phyloP scores from a whole-genome alignment of 2,797 vertebrate genomes.

The Karalla daura region DNA sequence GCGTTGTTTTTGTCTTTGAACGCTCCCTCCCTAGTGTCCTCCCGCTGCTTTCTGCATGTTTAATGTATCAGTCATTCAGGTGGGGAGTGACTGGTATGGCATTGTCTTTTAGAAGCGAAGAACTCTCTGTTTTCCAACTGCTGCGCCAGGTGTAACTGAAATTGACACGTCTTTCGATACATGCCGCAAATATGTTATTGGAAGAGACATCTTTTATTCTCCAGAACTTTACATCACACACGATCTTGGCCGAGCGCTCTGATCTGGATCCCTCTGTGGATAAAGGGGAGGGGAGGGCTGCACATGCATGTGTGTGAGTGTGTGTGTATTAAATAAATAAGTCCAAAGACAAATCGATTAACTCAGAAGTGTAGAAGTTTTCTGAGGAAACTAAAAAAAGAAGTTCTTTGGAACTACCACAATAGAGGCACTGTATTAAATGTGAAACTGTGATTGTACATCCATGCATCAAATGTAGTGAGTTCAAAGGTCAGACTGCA shows the following conservation, averaged over 20 bases:
- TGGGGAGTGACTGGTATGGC: slow-evolving; percentile 80
- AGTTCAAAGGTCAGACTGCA: slow-evolving; percentile 42
- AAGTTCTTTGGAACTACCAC: slow-evolving; percentile 32
- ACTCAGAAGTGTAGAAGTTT: slow-evolving; percentile 67
- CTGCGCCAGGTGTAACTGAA: slow-evolving; percentile 79
- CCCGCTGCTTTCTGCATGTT: slow-evolving; percentile 81
- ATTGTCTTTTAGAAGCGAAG: slow-evolving; percentile 76
- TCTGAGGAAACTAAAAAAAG: slow-evolving; percentile 46
- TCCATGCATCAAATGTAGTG: slow-evolving; percentile 18
- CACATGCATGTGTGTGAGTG: slow-evolving; percentile 38
- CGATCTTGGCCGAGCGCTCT: slow-evolving; percentile 78
- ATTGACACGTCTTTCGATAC: slow-evolving; percentile 83
- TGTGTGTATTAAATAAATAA: slow-evolving; percentile 74
- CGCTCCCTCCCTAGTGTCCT: slow-evolving; percentile 66
- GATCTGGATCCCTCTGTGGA: slow-evolving; percentile 78
- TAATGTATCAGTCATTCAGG: slow-evolving; percentile 85
- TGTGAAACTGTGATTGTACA: not conserved
- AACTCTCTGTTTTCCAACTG: slow-evolving; percentile 72
- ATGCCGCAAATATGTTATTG: slow-evolving; percentile 78
- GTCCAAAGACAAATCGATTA: slow-evolving; percentile 78
- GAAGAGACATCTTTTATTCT: slow-evolving; percentile 85
- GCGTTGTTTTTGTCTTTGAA: slow-evolving; percentile 76
- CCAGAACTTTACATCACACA: slow-evolving; percentile 83
- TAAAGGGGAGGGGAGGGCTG: slow-evolving; percentile 63
- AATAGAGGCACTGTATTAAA: slow-evolving; percentile 20